Percentiles rank a stretch among this genome's conserved stretches.
Conservation (phyloP, 2,113 vertebrate genomes). For the Hucho hucho region DNA sequence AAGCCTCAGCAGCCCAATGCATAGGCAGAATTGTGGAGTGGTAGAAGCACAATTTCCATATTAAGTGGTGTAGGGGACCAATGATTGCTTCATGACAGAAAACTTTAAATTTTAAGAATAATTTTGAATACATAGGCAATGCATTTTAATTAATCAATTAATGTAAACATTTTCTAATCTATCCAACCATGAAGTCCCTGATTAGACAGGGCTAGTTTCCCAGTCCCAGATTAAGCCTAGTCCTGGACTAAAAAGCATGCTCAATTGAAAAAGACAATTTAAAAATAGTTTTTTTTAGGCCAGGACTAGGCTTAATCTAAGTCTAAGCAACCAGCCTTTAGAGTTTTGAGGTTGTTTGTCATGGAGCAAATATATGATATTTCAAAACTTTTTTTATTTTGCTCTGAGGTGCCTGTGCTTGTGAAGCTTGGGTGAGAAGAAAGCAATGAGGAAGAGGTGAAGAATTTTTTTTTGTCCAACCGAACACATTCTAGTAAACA, state of each 20-base stretch:
- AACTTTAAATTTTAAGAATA: slow-evolving; percentile 22
- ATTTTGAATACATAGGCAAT: neutral
- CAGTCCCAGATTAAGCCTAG: no score
- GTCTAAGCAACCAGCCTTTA: no score
- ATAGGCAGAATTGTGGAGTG: slow-evolving; percentile 42
- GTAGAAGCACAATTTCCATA: slow-evolving; percentile 37
- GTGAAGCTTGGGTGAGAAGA: slow-evolving; percentile 50
- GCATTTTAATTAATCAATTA: neutral
- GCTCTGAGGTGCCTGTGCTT: slow-evolving; percentile 41
- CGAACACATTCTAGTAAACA: slow-evolving; percentile 13
- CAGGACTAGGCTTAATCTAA: no score
- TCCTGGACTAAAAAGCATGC: no score
- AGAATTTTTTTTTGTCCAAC: slow-evolving; percentile 20
- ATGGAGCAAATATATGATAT: slow-evolving; percentile 49
- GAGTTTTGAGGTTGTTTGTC: slow-evolving; percentile 43
- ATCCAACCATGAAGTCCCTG: neutral
- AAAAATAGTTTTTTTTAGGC: no score
- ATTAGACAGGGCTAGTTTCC: neutral
- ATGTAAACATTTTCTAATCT: neutral
- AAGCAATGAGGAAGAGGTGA: slow-evolving; percentile 33
- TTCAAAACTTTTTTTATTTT: slow-evolving; percentile 9
- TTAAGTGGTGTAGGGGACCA: slow-evolving; percentile 30
- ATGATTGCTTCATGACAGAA: slow-evolving; percentile 70
- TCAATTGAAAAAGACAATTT: no score
- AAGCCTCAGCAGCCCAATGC: slow-evolving; percentile 49